Conservation (phyloP, 2,888 invertebrate genomes). For the Andricus quercusramuli region DNA sequence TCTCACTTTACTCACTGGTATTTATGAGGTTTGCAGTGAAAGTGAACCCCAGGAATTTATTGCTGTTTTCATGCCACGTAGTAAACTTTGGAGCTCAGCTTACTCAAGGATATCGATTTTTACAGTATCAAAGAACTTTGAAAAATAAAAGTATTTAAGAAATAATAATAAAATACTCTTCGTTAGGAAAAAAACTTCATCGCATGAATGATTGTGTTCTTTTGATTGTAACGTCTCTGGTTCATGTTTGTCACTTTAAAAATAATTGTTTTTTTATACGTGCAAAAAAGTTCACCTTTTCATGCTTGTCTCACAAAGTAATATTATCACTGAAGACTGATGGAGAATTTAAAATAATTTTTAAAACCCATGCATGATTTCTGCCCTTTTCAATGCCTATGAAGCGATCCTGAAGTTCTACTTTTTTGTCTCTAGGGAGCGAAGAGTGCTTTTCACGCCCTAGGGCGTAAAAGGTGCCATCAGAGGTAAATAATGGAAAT, state of each 20-base stretch:
- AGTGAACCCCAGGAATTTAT: constrained; percentile 68
- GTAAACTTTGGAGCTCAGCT: constrained; percentile 68
- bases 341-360: too few species aligned
- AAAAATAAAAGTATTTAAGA: constrained; percentile 21
- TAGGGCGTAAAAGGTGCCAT: too few species aligned
- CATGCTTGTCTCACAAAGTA: too few species aligned
- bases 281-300: too few species aligned
- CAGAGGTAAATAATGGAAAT: too few species aligned
- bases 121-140: constrained; percentile 81
- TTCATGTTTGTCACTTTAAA: not conserved
- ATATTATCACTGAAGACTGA: too few species aligned
- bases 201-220: not conserved
- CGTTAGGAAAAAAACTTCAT: not conserved
- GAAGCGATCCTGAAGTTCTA: too few species aligned
- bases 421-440: too few species aligned
- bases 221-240: not conserved
- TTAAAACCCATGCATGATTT: too few species aligned
- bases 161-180: not conserved
- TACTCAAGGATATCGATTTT: constrained; percentile 82
- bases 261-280: not conserved
- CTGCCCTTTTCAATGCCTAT: too few species aligned
- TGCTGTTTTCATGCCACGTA: constrained; percentile 70
- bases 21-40: constrained; percentile 71
- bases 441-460: too few species aligned
- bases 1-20: constrained; percentile 67